phyloP scores from a whole-genome alignment of 2,888 invertebrate species.

The Lordiphosa fenestrarum region DNA sequence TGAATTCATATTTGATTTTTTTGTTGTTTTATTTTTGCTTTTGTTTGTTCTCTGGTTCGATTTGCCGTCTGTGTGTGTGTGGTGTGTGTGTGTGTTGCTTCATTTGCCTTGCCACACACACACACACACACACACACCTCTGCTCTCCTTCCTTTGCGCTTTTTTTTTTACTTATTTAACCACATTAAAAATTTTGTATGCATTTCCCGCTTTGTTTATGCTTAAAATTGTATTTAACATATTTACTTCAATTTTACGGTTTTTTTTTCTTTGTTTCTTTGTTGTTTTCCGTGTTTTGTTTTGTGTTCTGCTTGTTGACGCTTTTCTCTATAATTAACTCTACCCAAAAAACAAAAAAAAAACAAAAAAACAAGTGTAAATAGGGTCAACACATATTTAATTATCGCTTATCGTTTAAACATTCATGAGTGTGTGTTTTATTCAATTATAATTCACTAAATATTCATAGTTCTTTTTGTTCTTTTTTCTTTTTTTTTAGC shows the following conservation, averaged over 20 bases:
- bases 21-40: too few relatives aligned
- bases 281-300: too few relatives aligned
- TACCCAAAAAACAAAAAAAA: constrained; percentile 12
- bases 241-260: constrained; percentile 36
- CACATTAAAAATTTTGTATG: constrained; percentile 53
- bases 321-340: constrained; percentile 40
- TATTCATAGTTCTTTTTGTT: constrained; percentile 7
- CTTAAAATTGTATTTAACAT: constrained; percentile 52
- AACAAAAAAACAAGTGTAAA: constrained; percentile 13
- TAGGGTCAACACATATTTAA: constrained; percentile 49
- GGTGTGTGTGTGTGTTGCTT: constrained; percentile 5
- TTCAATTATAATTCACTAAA: constrained; percentile 38
- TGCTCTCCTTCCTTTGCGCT: background rate
- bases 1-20: constrained; percentile 44
- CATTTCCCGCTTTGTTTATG: constrained; percentile 38
- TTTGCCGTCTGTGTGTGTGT: constrained; percentile 1
- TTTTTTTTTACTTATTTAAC: constrained; percentile 37
- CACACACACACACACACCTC: constrained; percentile 23
- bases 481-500: constrained; percentile 19
- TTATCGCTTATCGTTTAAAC: constrained; percentile 43
- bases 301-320: constrained; percentile 14
- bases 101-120: background rate
- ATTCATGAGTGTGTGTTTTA: constrained; percentile 33
- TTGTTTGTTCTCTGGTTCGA: constrained; percentile 7
- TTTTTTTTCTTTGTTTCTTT: background rate